A percentile compares a stretch with the other conserved stretches of the same genome.
Conservation (phyloP, 2,888 invertebrate genomes). For the Chouioia cunea region DNA sequence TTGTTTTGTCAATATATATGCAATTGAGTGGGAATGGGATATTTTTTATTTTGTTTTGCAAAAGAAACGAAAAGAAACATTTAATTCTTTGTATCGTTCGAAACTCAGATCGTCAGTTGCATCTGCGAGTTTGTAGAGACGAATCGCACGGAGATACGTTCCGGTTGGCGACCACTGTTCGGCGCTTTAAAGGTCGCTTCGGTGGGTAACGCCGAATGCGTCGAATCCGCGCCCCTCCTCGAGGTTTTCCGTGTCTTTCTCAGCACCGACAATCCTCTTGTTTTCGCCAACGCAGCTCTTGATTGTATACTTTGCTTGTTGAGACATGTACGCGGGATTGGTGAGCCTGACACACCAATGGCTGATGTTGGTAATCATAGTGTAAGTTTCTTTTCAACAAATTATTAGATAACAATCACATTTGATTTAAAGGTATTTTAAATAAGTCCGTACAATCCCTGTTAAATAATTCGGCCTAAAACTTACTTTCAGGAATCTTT, state of each 20-base stretch:
- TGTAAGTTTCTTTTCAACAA: conserved; percentile 1
- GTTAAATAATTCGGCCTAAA: background rate
- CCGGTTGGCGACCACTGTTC: conserved; percentile 96
- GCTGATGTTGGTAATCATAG: conserved; percentile 61
- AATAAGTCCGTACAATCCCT: no score
- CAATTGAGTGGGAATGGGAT: no score
- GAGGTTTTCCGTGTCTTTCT: conserved; percentile 96
- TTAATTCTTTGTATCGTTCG: no score
- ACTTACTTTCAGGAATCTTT: conserved; percentile 12
- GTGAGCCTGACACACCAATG: conserved; percentile 69
- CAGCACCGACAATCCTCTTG: conserved; percentile 90
- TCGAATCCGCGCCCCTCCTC: conserved; percentile 80
- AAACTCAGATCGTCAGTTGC: conserved; percentile 87
- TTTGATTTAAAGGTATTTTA: no score
- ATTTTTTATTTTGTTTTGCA: no score
- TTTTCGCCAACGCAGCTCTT: conserved; percentile 93
- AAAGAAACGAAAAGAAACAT: no score
- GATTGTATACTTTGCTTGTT: conserved; percentile 93
- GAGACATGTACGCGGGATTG: conserved; percentile 81
- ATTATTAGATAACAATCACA: no score
- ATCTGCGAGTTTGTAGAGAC: conserved; percentile 97
- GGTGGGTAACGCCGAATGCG: conserved; percentile 75
- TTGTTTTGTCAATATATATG: no score
- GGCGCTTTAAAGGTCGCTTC: conserved; percentile 90
- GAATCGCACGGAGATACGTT: conserved; percentile 91